A percentile compares a stretch with the other conserved stretches of the same genome.
Evolutionary conservation across 2,113 vertebrate genomes (phyloP).

Genomic region (Oxyura jamaicensis): DNA sequence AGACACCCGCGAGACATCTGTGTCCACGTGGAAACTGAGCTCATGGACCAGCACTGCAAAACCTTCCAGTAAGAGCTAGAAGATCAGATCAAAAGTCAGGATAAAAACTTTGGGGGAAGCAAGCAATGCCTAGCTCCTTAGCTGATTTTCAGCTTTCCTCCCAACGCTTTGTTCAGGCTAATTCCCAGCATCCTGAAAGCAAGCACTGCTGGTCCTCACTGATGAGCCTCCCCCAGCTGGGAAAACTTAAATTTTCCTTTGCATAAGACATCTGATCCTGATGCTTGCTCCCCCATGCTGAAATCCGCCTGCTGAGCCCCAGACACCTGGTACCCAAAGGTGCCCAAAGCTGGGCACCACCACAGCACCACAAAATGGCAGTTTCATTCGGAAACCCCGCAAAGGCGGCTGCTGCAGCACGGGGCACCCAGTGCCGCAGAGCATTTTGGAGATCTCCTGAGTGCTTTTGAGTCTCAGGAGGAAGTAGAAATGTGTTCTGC

Average conservation of each 20-base stretch:
- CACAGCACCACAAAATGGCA: accelerated
- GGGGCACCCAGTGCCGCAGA: neutral
- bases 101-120: neutral
- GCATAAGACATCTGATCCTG: accelerated
- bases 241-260: neutral
- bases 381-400: accelerated
- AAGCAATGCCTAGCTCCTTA: neutral
- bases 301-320: neutral
- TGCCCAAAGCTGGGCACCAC: accelerated
- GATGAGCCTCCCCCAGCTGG: neutral
- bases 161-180: neutral
- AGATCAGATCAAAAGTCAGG: neutral
- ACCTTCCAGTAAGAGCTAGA: neutral
- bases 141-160: neutral
- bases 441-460: accelerated
- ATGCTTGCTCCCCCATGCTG: accelerated
- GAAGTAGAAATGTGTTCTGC: neutral
- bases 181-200: accelerated
- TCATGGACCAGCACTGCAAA: neutral
- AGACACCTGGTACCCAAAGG: neutral
- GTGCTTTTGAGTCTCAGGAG: neutral
- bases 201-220: neutral
- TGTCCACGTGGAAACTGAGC: accelerated
- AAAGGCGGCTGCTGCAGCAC: accelerated
- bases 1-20: too few relatives aligned